phyloP scores from a whole-genome alignment of 2,888 invertebrate species.

The Diarsia mendica region DNA sequence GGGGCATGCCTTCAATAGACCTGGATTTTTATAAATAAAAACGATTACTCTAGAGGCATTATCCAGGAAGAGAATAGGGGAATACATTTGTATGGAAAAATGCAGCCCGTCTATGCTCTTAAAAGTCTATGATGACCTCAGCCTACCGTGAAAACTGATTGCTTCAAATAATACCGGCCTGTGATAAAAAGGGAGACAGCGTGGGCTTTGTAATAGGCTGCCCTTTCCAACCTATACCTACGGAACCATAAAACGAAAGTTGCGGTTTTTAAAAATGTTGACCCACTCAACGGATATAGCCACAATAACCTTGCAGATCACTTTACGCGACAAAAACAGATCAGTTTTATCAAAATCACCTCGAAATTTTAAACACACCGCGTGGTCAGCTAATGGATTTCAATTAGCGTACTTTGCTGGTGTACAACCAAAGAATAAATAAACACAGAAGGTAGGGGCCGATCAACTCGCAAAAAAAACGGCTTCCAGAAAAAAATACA shows the following conservation, averaged over 20 bases:
- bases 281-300: background rate
- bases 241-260: background rate
- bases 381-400: constrained; percentile 47
- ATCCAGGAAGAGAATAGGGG: no score
- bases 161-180: background rate
- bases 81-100: no score
- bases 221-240: background rate
- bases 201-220: background rate
- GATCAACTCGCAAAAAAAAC: background rate
- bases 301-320: constrained; percentile 13
- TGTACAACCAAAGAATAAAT: background rate
- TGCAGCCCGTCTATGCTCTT: no score
- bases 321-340: constrained; percentile 21
- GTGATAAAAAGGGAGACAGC: background rate
- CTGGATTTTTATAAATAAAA: no score
- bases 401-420: constrained; percentile 34
- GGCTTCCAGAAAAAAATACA: no score
- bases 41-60: no score
- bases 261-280: background rate
- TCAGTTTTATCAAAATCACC: constrained; percentile 34
- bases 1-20: no score
- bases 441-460: background rate
- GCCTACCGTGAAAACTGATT: no score
- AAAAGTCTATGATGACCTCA: no score
- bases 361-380: constrained; percentile 13